These are phyloP conservation scores for Spheniscus mendiculus DNA, from an alignment of 2,113 vertebrate species.

Conservation along the genomic window DNA sequence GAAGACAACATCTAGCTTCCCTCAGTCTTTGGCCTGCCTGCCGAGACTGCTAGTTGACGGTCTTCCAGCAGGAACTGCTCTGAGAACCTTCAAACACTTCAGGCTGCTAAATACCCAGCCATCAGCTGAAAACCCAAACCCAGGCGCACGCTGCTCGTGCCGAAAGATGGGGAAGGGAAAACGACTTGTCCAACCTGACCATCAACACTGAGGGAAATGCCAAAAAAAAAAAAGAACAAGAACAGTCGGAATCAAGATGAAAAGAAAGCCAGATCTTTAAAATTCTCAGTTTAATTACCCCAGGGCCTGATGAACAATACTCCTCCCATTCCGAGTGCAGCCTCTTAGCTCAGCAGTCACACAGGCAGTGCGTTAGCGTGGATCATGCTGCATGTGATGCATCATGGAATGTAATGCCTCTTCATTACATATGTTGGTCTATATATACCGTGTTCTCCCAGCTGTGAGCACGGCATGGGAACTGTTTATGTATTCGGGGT, in stretches of 20 bases:
- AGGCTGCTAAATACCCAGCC: background rate
- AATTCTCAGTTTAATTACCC: background rate
- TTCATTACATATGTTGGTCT: rapidly evolving
- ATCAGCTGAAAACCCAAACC: background rate
- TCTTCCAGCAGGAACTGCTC: background rate
- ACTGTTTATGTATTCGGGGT: background rate
- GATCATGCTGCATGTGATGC: rapidly evolving
- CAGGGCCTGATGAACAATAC: background rate
- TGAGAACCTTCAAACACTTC: background rate
- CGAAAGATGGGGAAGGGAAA: background rate
- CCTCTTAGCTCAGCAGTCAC: background rate
- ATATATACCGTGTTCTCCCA: background rate
- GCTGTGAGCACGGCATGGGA: background rate
- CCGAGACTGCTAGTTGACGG: background rate
- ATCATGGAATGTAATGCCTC: background rate
- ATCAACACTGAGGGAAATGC: background rate
- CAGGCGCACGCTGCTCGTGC: background rate
- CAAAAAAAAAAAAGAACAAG: too few relatives aligned
- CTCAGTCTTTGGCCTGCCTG: background rate
- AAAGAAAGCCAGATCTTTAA: background rate
- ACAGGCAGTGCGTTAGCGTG: rapidly evolving
- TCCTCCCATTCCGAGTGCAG: background rate
- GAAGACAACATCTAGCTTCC: background rate
- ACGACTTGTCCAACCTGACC: background rate
- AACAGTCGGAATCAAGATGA: background rate